A percentile compares a stretch with the other conserved stretches of the same genome.
Conservation (phyloP, 2,888 invertebrate species). For the Latrodectus hesperus region DNA sequence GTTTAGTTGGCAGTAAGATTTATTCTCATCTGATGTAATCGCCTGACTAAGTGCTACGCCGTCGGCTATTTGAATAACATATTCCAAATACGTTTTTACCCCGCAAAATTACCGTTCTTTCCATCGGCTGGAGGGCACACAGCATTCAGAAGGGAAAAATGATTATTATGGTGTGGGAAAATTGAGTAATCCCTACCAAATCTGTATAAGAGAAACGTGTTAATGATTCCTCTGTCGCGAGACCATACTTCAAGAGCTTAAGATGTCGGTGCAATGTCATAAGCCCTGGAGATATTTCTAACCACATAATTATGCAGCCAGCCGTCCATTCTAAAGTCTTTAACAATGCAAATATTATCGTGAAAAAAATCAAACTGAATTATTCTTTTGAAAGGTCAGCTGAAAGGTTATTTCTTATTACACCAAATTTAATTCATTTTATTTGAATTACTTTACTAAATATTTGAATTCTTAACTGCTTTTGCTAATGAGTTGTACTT, state of each 20-base stretch:
- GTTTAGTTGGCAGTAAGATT: too few species aligned
- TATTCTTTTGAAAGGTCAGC: background rate
- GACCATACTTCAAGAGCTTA: constrained; percentile 18
- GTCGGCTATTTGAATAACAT: constrained; percentile 39
- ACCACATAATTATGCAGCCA: background rate
- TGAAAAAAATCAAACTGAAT: background rate
- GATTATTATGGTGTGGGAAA: constrained; percentile 3
- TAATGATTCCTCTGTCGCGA: background rate
- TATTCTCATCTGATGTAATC: too few species aligned
- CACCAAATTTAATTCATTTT: too few species aligned
- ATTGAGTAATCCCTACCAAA: constrained; percentile 21
- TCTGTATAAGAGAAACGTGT: background rate
- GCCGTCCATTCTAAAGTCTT: background rate
- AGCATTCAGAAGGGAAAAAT: background rate
- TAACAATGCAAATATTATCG: constrained; percentile 1
- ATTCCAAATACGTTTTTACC: constrained; percentile 11
- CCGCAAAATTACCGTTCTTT: constrained; percentile 8
- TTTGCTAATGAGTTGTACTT: too few species aligned
- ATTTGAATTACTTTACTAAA: too few species aligned
- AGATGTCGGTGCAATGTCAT: constrained; percentile 9
- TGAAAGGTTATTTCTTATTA: too few species aligned
- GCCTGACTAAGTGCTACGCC: too few species aligned
- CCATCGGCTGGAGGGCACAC: background rate
- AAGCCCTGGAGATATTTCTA: background rate
- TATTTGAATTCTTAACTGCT: too few species aligned